Evolutionary conservation across 2,797 vertebrate genomes (phyloP).

Genomic region (Balearica regulorum): DNA sequence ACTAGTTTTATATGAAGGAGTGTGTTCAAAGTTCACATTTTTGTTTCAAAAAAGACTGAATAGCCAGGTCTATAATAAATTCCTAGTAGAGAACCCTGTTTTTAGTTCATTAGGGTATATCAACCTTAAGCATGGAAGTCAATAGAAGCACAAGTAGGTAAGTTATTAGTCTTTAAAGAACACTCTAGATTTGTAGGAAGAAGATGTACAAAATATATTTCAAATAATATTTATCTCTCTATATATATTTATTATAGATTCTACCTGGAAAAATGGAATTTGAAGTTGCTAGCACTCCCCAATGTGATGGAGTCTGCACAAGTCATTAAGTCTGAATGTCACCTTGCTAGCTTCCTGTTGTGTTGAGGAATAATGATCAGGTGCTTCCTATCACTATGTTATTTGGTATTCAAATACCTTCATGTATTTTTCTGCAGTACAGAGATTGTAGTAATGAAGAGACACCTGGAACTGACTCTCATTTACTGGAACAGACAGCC

Average conservation of each 20-base stretch:
- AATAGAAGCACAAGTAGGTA: neutral
- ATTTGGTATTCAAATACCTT: neutral
- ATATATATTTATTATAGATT: neutral
- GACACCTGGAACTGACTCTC: neutral
- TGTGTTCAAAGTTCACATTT: neutral
- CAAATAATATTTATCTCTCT: neutral
- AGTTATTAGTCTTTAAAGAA: neutral
- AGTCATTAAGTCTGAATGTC: neutral
- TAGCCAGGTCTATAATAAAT: neutral
- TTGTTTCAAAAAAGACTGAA: neutral
- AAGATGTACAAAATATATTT: neutral
- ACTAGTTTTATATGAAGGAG: neutral
- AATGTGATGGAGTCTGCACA: neutral
- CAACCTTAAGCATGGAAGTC: neutral
- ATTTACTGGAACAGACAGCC: neutral
- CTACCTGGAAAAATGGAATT: neutral
- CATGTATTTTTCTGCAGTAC: neutral
- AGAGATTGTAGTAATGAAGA: neutral
- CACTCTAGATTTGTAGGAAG: neutral
- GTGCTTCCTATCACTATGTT: neutral
- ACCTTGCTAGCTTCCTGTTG: neutral
- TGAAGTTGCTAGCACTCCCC: neutral
- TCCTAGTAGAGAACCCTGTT: neutral
- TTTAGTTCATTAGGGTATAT: neutral
- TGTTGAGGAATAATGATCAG: neutral